A percentile compares a stretch with the other conserved stretches of the same genome.
phyloP scores from a whole-genome alignment of 2,797 vertebrate species.

The Clarias laeviceps region DNA sequence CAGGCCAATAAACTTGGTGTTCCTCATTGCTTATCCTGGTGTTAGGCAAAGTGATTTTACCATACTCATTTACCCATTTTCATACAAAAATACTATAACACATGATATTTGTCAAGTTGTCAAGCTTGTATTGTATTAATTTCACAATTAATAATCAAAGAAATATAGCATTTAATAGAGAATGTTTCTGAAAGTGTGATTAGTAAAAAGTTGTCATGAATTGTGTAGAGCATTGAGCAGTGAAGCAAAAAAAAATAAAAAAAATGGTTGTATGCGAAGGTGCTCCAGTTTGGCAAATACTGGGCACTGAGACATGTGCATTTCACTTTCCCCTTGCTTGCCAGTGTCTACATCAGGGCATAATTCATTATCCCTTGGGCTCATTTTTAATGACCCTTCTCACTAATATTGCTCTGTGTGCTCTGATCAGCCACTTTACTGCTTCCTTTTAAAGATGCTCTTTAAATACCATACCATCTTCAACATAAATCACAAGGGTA shows the following conservation, averaged over 20 bases:
- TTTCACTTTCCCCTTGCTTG: not conserved
- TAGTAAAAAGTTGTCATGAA: not conserved
- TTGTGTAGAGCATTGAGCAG: not conserved
- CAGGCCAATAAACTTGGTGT: not conserved
- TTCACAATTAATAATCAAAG: not conserved
- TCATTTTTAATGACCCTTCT: not conserved
- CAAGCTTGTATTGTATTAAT: too few relatives aligned
- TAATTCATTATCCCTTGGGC: not conserved
- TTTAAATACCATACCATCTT: slow-evolving; percentile 4
- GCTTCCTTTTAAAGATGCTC: not conserved
- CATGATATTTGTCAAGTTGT: not conserved
- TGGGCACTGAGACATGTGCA: not conserved
- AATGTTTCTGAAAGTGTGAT: too few relatives aligned
- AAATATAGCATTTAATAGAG: not conserved
- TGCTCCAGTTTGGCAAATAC: not conserved
- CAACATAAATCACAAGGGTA: not conserved
- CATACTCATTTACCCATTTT: not conserved
- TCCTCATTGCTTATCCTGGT: not conserved
- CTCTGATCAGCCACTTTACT: not conserved
- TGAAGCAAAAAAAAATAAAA: not conserved
- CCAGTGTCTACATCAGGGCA: not conserved
- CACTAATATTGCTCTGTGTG: not conserved
- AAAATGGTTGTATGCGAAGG: not conserved
- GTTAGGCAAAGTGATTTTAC: not conserved
- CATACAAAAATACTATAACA: not conserved